phyloP scores from a whole-genome alignment of 2,888 invertebrate genomes.

The Acholoe squamosa region DNA sequence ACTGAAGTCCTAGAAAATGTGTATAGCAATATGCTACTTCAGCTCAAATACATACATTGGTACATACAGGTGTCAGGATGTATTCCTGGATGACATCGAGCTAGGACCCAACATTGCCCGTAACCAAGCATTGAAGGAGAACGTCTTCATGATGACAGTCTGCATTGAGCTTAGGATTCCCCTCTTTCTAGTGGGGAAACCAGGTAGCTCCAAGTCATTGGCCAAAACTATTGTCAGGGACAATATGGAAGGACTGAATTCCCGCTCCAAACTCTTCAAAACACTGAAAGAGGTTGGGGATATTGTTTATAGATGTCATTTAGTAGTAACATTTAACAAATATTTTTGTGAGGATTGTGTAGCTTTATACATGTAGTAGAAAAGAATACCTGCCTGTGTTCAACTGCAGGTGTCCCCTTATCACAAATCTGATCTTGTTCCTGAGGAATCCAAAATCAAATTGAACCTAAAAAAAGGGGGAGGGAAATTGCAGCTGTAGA shows the following conservation, averaged over 20 bases:
- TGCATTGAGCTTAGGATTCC: slow-evolving; percentile 82
- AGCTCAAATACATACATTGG: no score
- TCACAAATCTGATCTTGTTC: no score
- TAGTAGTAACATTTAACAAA: neutral
- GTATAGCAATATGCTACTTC: no score
- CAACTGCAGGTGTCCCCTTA: no score
- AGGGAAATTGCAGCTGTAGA: no score
- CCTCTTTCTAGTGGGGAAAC: slow-evolving; percentile 82
- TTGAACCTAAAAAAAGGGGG: no score
- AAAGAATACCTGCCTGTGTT: no score
- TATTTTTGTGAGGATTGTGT: neutral
- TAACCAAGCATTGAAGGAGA: slow-evolving; percentile 81
- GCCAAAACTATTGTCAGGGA: slow-evolving; percentile 81
- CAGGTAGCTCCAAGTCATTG: slow-evolving; percentile 82
- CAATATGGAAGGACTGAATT: slow-evolving; percentile 80
- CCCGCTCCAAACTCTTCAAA: slow-evolving; percentile 75
- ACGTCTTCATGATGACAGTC: slow-evolving; percentile 82
- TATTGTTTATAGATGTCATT: no score
- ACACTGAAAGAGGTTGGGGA: slow-evolving; percentile 76
- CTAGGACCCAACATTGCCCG: slow-evolving; percentile 77
- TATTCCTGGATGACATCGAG: slow-evolving; percentile 76
- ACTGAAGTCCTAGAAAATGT: no score
- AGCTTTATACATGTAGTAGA: neutral
- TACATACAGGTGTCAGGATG: slow-evolving; percentile 77
- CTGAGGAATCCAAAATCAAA: no score